Conservation (phyloP, 2,113 vertebrate species). For the Chamaea fasciata region DNA sequence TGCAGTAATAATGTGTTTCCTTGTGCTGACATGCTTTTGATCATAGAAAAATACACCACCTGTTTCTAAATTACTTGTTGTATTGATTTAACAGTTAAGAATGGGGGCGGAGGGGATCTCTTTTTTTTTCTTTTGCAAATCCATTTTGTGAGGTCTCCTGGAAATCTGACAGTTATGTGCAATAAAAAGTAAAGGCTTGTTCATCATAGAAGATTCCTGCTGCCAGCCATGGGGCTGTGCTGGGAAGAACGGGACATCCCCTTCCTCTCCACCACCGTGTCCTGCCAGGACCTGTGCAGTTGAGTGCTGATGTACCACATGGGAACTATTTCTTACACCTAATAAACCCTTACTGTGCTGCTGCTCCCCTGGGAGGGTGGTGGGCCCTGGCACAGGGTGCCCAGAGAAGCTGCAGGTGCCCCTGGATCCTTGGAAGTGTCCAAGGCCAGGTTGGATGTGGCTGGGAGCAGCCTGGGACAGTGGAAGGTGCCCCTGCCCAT, state of each 20-base stretch:
- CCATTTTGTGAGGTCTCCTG: neutral
- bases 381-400: neutral
- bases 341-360: neutral
- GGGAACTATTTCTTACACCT: neutral
- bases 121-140: neutral
- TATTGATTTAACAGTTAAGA: conserved; percentile 60
- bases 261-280: neutral
- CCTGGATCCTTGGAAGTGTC: neutral
- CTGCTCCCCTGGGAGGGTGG: neutral
- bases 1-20: conserved; percentile 46
- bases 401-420: neutral
- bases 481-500: neutral
- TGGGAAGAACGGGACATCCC: neutral
- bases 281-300: neutral
- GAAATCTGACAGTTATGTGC: conserved; percentile 17
- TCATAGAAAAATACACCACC: conserved; percentile 46
- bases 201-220: neutral
- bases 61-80: conserved; percentile 55
- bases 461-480: rapidly evolving
- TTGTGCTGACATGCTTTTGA: conserved; percentile 51
- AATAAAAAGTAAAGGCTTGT: neutral
- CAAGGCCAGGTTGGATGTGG: rapidly evolving
- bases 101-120: neutral
- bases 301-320: rapidly evolving
- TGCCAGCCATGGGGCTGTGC: neutral